Evolutionary conservation across 2,888 invertebrate species (phyloP).

Genomic region (Bruchidius siliquastri): DNA sequence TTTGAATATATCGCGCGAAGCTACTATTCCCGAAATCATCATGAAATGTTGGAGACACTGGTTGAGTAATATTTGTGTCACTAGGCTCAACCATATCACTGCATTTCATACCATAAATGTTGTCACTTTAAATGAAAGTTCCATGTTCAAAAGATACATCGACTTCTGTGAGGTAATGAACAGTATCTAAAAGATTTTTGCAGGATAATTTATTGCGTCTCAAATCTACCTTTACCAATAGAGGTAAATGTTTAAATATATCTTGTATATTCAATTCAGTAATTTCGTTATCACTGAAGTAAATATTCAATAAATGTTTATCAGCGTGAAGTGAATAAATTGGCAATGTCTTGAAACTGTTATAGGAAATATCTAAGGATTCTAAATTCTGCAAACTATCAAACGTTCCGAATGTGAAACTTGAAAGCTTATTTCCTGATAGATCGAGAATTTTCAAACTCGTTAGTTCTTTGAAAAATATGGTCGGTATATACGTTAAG

Average conservation of each 20-base stretch:
- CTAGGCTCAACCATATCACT: neutral
- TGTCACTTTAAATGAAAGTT: constrained; percentile 3
- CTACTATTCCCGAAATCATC: constrained; percentile 5
- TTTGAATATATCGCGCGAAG: neutral
- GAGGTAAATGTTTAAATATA: neutral
- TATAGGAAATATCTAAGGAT: constrained; percentile 6
- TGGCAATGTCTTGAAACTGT: constrained; percentile 2
- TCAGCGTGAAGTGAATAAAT: constrained; percentile 4
- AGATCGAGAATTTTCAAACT: constrained; percentile 6
- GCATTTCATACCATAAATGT: constrained; percentile 11
- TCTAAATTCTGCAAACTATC: constrained; percentile 5
- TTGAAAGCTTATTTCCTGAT: constrained; percentile 7
- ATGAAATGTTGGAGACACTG: constrained; percentile 6
- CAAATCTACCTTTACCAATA: constrained; percentile 2
- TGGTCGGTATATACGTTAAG: constrained; percentile 1
- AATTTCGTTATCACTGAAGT: constrained; percentile 9
- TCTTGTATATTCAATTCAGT: constrained; percentile 7
- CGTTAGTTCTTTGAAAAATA: constrained; percentile 7
- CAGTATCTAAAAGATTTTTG: neutral
- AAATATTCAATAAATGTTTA: neutral
- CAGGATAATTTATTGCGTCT: constrained; percentile 5
- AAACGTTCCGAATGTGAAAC: constrained; percentile 10
- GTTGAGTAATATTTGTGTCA: neutral
- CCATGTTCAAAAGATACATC: neutral
- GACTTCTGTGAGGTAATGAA: neutral